phyloP scores from a whole-genome alignment of 2,113 vertebrate species.

The Pelodiscus sinensis region DNA sequence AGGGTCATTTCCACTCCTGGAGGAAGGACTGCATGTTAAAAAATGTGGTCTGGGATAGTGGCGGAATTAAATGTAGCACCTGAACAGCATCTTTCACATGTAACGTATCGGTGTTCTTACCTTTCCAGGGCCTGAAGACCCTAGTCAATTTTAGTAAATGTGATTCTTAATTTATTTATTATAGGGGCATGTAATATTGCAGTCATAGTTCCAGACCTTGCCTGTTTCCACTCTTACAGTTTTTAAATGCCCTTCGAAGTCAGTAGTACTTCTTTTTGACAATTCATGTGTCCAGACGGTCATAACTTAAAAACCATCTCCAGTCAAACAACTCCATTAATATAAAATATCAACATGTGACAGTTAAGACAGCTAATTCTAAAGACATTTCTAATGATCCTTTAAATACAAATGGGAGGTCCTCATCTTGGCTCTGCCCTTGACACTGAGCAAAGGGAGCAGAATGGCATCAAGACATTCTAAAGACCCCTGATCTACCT shows the following conservation, averaged over 20 bases:
- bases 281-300: neutral
- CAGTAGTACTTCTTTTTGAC: neutral
- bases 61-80: neutral
- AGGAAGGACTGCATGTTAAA: neutral
- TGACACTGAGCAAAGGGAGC: neutral
- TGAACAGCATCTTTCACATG: neutral
- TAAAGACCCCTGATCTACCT: neutral
- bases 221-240: neutral
- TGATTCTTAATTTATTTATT: neutral
- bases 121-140: neutral
- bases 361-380: neutral
- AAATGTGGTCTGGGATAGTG: neutral
- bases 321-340: neutral
- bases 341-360: neutral
- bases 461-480: neutral
- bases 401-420: neutral
- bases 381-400: neutral
- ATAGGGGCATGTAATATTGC: neutral
- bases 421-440: neutral
- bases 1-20: neutral
- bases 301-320: slow-evolving; percentile 7
- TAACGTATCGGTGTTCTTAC: neutral
- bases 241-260: neutral
- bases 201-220: neutral
- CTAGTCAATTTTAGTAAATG: neutral